Evolutionary conservation across 2,797 vertebrate species (phyloP).

Genomic region (Chaenodraco wilsoni): DNA sequence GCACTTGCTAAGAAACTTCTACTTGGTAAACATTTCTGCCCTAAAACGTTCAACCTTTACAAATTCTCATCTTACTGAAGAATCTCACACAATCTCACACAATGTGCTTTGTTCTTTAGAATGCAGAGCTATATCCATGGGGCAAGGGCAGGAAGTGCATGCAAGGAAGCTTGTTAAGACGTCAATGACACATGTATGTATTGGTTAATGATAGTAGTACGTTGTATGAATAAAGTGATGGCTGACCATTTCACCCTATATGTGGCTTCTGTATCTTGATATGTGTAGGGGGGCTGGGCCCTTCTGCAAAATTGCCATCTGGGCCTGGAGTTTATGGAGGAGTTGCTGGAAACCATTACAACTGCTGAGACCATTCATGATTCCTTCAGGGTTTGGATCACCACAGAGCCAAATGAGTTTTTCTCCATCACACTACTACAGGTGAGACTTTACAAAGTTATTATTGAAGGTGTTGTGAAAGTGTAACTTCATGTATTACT

Average conservation of each 20-base stretch:
- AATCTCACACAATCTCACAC: not conserved
- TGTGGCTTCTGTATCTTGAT: constrained; percentile 21
- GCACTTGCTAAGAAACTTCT: constrained; percentile 84
- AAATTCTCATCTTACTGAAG: not conserved
- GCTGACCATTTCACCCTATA: constrained; percentile 5
- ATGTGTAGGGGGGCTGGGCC: constrained; percentile 87
- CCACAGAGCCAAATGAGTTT: constrained; percentile 85
- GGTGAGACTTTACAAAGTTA: constrained; percentile 60
- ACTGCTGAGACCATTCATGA: constrained; percentile 78
- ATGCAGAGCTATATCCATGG: constrained; percentile 86
- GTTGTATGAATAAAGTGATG: constrained; percentile 9
- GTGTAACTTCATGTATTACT: not conserved
- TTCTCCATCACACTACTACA: constrained; percentile 89
- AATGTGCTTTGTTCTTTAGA: constrained; percentile 41
- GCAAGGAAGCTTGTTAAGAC: constrained; percentile 84
- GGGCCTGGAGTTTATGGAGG: constrained; percentile 88
- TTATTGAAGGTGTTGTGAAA: not conserved
- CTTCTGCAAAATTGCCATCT: constrained; percentile 90
- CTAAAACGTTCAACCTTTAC: not conserved
- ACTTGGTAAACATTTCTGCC: constrained; percentile 78
- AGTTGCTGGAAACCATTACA: constrained; percentile 82
- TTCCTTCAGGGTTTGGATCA: constrained; percentile 87
- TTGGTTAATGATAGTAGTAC: not conserved
- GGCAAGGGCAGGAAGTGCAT: constrained; percentile 89
- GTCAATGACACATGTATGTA: constrained; percentile 72